phyloP scores from a whole-genome alignment of 92 coral and sea anemone species.

The Porites lobata region DNA sequence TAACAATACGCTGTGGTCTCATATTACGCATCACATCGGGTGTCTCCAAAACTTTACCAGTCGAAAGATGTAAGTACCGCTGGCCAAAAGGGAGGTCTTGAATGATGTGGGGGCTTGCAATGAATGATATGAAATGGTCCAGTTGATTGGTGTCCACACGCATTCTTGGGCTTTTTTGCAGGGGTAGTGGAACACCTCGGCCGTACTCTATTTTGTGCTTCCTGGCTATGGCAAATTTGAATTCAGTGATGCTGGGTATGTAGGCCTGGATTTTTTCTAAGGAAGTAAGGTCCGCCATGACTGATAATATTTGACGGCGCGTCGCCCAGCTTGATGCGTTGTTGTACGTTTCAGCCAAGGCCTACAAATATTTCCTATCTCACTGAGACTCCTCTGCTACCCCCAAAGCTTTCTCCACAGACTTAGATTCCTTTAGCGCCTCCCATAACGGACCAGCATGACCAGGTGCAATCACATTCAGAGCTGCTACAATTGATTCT shows the following conservation, averaged over 20 bases:
- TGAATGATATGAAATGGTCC: constrained; percentile 13
- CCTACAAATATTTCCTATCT: no score
- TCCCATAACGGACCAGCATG: constrained; percentile 30
- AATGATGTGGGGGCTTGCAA: constrained; percentile 1
- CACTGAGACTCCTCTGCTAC: not conserved
- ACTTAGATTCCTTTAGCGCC: not conserved
- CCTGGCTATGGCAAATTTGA: no score
- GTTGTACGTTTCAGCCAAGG: no score
- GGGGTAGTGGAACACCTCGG: not conserved
- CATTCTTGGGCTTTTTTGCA: constrained; percentile 17
- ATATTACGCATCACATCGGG: constrained; percentile 49
- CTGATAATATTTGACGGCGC: no score
- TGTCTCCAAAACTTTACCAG: constrained; percentile 41
- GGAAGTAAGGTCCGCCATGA: no score
- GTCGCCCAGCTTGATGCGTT: no score
- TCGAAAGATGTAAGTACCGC: constrained; percentile 45
- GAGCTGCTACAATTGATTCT: constrained; percentile 50
- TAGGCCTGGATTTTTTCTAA: no score
- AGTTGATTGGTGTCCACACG: constrained; percentile 1
- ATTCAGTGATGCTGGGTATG: no score
- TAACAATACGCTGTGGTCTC: constrained; percentile 22
- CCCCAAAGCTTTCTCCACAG: not conserved
- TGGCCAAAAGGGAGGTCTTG: constrained; percentile 15
- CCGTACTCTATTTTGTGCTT: not conserved
- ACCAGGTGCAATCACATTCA: constrained; percentile 68